These are phyloP conservation scores for Tonatia bakeri DNA, from an alignment of 2,113 vertebrate species.

Conservation along the genomic window DNA sequence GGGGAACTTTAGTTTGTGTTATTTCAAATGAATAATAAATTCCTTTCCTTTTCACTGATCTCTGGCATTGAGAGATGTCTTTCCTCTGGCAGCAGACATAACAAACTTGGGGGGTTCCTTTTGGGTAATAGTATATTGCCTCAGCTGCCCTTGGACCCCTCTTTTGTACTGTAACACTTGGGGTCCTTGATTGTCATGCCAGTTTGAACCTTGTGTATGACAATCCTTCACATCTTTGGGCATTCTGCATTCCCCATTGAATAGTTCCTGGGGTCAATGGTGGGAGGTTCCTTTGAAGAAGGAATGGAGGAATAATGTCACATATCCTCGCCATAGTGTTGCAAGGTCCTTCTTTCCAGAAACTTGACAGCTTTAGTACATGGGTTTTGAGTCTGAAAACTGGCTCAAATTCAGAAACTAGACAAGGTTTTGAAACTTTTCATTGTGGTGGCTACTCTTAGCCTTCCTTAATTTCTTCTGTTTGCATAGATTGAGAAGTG, in stretches of 20 bases:
- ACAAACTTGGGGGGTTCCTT: too few species aligned
- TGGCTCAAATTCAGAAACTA: not conserved
- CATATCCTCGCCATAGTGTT: not conserved
- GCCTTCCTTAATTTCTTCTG: not conserved
- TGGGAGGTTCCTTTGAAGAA: not conserved
- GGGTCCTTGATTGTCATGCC: not conserved
- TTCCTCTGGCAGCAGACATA: too few species aligned
- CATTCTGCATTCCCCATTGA: not conserved
- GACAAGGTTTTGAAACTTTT: not conserved
- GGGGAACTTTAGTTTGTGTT: too few species aligned
- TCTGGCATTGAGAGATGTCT: too few species aligned
- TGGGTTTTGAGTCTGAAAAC: not conserved
- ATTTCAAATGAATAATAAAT: too few species aligned
- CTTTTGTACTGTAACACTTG: not conserved
- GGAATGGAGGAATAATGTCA: not conserved
- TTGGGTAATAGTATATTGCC: too few species aligned
- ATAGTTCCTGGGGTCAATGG: not conserved
- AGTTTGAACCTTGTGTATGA: not conserved
- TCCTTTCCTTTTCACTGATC: too few species aligned
- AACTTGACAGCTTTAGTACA: not conserved
- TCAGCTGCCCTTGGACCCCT: too few species aligned
- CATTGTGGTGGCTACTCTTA: not conserved
- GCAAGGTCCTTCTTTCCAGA: not conserved
- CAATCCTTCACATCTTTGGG: not conserved
- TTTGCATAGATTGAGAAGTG: not conserved